phyloP scores from a whole-genome alignment of 1,140 invertebrate genomes.

The Zaprionus lachaisei region DNA sequence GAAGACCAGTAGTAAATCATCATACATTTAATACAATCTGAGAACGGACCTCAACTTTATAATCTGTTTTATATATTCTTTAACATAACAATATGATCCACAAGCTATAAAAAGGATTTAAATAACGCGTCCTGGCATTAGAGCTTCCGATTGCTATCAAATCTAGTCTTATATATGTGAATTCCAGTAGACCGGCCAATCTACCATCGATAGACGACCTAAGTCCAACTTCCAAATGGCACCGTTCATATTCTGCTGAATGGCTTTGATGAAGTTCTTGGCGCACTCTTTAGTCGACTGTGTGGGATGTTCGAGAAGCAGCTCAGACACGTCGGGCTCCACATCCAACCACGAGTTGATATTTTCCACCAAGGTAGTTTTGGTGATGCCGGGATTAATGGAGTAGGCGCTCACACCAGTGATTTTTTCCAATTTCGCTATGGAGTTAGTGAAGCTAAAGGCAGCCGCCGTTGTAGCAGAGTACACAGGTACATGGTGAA shows the following conservation, averaged over 20 bases:
- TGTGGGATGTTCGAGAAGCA: conserved; percentile 58
- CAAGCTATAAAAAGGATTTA: no score
- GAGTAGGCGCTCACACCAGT: conserved; percentile 67
- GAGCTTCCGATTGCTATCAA: no score
- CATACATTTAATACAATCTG: no score
- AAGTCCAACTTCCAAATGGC: conserved; percentile 73
- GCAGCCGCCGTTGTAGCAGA: conserved; percentile 85
- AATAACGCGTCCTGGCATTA: no score
- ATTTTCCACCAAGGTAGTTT: conserved; percentile 58
- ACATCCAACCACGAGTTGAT: conserved; percentile 75
- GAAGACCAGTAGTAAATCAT: no score
- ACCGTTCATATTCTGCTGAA: conserved; percentile 71
- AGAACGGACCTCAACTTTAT: no score
- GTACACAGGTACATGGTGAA: conserved; percentile 84
- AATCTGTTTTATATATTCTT: no score
- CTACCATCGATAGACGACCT: conserved; percentile 57
- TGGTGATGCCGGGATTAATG: conserved; percentile 70
- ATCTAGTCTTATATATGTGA: conserved; percentile 53
- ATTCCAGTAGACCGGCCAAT: conserved; percentile 70
- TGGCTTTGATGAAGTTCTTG: conserved; percentile 72
- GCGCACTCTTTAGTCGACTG: conserved; percentile 55
- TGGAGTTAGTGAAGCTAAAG: conserved; percentile 84
- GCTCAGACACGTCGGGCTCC: conserved; percentile 61
- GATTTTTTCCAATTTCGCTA: conserved; percentile 64
- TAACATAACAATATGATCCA: no score